phyloP scores from a whole-genome alignment of 2,888 invertebrate species.

The Podotricha telesiphe region DNA sequence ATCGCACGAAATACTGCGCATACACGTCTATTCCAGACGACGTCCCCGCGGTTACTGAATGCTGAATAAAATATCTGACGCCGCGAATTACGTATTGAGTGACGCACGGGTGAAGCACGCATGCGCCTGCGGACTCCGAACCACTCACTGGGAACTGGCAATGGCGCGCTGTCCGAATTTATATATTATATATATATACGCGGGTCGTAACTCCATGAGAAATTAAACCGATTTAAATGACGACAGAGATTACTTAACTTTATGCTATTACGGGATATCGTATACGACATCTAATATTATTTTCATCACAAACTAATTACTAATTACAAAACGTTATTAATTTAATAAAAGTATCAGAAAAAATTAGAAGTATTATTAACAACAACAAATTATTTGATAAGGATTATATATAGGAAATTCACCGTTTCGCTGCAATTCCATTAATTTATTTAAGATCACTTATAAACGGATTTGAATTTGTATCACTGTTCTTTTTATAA shows the following conservation, averaged over 20 bases:
- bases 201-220: not conserved
- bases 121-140: constrained; percentile 62
- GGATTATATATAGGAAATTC: no score
- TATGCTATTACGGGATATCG: not conserved
- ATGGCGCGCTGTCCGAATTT: not conserved
- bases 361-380: no score
- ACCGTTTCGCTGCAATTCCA: no score
- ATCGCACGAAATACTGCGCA: constrained; percentile 43
- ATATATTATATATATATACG: not conserved
- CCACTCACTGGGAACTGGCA: constrained; percentile 28
- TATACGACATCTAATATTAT: not conserved
- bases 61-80: constrained; percentile 48
- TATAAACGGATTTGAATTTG: no score
- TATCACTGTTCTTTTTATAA: no score
- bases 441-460: no score
- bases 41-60: constrained; percentile 48
- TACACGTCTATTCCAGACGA: constrained; percentile 38
- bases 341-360: no score
- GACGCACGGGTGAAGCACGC: constrained; percentile 66
- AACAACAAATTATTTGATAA: no score
- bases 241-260: not conserved
- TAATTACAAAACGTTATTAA: no score
- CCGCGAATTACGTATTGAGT: constrained; percentile 50
- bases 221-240: not conserved
- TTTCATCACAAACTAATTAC: no score